Evolutionary conservation across 2,888 invertebrate genomes (phyloP).

Genomic region (Macropis europaea): DNA sequence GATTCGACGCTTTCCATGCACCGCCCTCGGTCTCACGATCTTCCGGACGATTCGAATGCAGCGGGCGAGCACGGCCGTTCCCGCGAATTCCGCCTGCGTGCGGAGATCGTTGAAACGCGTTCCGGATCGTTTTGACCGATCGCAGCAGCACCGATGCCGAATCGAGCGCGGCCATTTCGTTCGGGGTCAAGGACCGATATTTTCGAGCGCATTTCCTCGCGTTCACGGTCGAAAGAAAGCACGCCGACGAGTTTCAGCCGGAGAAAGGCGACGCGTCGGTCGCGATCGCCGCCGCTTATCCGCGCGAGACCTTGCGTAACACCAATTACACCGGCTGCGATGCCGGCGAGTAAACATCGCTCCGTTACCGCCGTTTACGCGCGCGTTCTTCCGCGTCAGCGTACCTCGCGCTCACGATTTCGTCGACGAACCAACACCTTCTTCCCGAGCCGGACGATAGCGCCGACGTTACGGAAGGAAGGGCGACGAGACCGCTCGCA

Average conservation of each 20-base stretch:
- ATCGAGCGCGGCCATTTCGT: neutral
- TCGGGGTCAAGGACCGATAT: constrained; percentile 9
- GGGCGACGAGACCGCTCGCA: too few species aligned
- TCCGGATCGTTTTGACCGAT: constrained; percentile 17
- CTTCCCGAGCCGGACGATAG: constrained; percentile 36
- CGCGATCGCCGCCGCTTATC: constrained; percentile 18
- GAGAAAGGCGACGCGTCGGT: constrained; percentile 70
- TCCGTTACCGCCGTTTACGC: constrained; percentile 50
- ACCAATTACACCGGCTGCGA: constrained; percentile 63
- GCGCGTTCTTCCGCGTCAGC: constrained; percentile 46
- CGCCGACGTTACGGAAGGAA: too few species aligned
- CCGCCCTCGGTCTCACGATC: constrained; percentile 52
- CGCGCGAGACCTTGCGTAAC: constrained; percentile 60
- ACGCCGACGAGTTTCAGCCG: neutral
- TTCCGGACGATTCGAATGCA: constrained; percentile 55
- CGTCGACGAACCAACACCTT: constrained; percentile 30
- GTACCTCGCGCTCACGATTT: constrained; percentile 43
- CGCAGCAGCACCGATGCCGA: neutral
- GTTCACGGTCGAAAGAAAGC: neutral
- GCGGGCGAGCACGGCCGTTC: constrained; percentile 23
- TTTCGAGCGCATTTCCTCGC: neutral
- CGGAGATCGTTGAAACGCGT: constrained; percentile 37
- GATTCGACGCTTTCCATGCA: constrained; percentile 47
- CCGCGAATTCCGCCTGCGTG: constrained; percentile 23
- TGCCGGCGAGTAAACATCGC: constrained; percentile 64